Conservation (phyloP, 1,140 invertebrate species). For the Drosophila simulans region DNA sequence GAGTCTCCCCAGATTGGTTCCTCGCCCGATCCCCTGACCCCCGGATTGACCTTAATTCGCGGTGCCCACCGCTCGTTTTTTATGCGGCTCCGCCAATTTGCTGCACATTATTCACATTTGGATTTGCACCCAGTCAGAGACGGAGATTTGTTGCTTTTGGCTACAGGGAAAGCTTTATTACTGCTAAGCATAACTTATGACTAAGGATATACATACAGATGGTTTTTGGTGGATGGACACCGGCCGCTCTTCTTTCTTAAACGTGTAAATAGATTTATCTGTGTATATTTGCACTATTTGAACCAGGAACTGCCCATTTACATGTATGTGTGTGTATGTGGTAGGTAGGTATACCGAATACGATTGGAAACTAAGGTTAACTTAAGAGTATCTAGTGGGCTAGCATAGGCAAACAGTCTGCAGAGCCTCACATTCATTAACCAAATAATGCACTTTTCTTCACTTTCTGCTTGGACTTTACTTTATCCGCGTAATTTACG, state of each 20-base stretch:
- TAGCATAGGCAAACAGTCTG: constrained; percentile 3
- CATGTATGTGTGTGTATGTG: constrained; percentile 18
- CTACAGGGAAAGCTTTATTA: constrained; percentile 74
- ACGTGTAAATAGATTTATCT: constrained; percentile 62
- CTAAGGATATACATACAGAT: constrained; percentile 29
- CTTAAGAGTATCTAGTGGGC: constrained; percentile 21
- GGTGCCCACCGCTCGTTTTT: constrained; percentile 66
- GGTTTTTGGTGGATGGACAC: constrained; percentile 5
- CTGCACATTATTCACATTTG: constrained; percentile 62
- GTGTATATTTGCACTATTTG: constrained; percentile 77
- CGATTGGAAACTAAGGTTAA: constrained; percentile 23
- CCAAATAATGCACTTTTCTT: constrained; percentile 36
- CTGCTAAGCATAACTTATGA: constrained; percentile 38
- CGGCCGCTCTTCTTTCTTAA: constrained; percentile 25
- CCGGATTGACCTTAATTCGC: constrained; percentile 70
- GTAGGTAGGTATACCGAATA: constrained; percentile 25
- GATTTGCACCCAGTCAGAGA: constrained; percentile 22
- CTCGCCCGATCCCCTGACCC: constrained; percentile 11
- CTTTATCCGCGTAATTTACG: constrained; percentile 5
- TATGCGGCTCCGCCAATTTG: constrained; percentile 70
- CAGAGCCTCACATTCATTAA: constrained; percentile 29
- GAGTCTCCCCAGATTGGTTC: constrained; percentile 15
- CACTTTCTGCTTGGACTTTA: constrained; percentile 5
- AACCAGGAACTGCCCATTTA: constrained; percentile 77
- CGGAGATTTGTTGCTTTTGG: constrained; percentile 49